Evolutionary conservation across 2,113 vertebrate species (phyloP).

Genomic region (Tenrec ecaudatus): DNA sequence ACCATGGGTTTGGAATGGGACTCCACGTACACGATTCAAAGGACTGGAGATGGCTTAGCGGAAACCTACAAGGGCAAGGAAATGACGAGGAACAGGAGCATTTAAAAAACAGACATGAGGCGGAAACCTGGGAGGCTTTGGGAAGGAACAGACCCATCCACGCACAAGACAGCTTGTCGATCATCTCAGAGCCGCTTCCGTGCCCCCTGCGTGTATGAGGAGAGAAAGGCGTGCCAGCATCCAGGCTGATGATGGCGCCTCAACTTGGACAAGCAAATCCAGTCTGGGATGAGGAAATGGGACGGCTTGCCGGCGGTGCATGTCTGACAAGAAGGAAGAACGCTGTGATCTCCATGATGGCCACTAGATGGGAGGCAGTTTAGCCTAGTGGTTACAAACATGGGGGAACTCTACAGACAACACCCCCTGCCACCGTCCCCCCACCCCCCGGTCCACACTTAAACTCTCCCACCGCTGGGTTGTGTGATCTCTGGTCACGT

Average conservation of each 20-base stretch:
- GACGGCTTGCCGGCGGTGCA: not conserved
- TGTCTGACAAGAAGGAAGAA: not conserved
- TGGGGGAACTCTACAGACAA: not conserved
- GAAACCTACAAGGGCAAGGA: not conserved
- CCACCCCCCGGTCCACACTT: not conserved
- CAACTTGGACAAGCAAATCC: not conserved
- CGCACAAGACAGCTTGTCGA: not conserved
- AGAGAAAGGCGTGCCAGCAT: not conserved
- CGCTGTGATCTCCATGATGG: not conserved
- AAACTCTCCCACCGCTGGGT: not conserved
- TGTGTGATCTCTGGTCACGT: not conserved
- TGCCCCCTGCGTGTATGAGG: not conserved
- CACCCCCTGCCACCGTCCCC: not conserved
- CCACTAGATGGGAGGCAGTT: not conserved
- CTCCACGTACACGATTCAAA: conserved; percentile 30
- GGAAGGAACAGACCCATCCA: not conserved
- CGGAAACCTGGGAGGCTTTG: not conserved
- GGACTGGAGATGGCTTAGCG: not conserved
- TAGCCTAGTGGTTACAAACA: not conserved
- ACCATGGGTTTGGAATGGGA: not conserved
- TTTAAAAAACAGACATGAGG: not conserved
- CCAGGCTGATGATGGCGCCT: not conserved
- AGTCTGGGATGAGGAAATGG: not conserved
- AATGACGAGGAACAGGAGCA: not conserved
- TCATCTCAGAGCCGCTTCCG: too few relatives aligned